Conservation (phyloP, 2,113 vertebrate species). For the Rhadina sibilatrix region DNA sequence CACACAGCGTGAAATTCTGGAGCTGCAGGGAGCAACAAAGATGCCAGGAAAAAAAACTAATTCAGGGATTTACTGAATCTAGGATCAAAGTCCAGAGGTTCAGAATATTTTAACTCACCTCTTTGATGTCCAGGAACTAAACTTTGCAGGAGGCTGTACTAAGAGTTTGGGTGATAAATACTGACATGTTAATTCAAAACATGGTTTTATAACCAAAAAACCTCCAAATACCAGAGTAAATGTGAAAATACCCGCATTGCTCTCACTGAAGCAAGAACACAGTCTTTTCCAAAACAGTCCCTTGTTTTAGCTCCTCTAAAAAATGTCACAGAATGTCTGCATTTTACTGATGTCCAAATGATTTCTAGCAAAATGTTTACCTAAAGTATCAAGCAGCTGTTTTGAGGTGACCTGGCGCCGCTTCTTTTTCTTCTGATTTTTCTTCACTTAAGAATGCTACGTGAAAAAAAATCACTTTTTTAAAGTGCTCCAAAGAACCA, state of each 20-base stretch:
- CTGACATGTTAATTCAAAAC: not conserved
- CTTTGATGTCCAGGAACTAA: not conserved
- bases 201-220: not conserved
- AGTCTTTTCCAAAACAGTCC: not conserved
- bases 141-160: not conserved
- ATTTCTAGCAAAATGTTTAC: not conserved
- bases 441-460: not conserved
- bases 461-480: not conserved
- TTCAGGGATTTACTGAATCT: not conserved
- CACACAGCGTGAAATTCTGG: not conserved
- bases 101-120: not conserved
- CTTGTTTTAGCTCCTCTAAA: not conserved
- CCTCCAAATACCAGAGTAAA: not conserved
- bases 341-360: not conserved
- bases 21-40: not conserved
- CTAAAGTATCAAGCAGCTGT: not conserved
- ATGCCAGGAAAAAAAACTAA: not conserved
- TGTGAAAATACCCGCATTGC: rapidly evolving
- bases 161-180: not conserved
- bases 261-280: not conserved
- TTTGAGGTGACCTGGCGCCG: not conserved
- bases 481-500: not conserved
- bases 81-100: not conserved
- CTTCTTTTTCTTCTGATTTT: not conserved
- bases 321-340: not conserved